Evolutionary conservation across 1,140 invertebrate genomes (phyloP), one percentile per base, ranked within the genome.

Genomic region (Macrobrachium nipponense): DNA sequence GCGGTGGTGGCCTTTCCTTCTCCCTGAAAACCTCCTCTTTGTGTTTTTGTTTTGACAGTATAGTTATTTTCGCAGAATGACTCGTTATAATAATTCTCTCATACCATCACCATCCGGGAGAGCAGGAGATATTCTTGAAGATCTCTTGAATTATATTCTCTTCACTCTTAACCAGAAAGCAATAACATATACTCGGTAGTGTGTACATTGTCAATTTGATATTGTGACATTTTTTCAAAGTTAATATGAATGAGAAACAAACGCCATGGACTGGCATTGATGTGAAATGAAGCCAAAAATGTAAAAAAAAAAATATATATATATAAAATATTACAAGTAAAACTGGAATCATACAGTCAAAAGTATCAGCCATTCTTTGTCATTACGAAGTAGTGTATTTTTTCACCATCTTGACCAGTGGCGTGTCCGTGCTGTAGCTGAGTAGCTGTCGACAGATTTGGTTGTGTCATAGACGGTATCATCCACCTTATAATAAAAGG

Each of bases 121-220:
- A 51, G n/a, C 20, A 70, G 68, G 68, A 70, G 68, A 70, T 23
- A 14, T 43, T 70, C 68, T 70, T 51, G 20, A 70, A 70, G 68
- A 70, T 17, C 61, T 80, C 78, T 64, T 80, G 58, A 80, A 61
- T 62, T 60, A 68, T 78, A 68, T 85, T 79, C 59, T 72, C 76
- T 86, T 80, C 84, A 86, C 77, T 80, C 70, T 82, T 86, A 86
- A 86, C 84, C 82, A 80, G 84, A 86, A 80, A 86, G 84, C 84
- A 86, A 86, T 86, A 86, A 86, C 84, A 72, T 86, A 75, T 80
- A 86, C 84, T 86, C 84, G 84, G 84, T 86, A 86, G 84, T 86
- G 75, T 86, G 77, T 85, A 80, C 61, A 58, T 73, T 76, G 76
- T 86, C 84, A 80, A 86, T 78, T 86, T 73, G 76, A 79, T 86